Base-by-base conservation (phyloP, 2,888 invertebrate species). In the Eilema caniola region DNA sequence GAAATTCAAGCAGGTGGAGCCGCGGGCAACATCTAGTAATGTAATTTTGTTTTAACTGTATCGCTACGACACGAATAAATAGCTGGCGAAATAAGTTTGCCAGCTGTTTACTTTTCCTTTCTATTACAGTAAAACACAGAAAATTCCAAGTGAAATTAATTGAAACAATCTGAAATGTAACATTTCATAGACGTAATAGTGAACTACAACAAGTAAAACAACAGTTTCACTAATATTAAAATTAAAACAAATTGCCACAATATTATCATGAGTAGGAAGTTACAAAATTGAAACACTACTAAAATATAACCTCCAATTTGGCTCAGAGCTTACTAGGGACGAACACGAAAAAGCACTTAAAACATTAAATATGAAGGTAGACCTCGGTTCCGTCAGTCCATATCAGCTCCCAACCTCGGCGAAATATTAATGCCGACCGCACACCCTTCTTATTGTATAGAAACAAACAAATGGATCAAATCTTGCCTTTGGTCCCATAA, bases 341-440 rank as follows among this genome's bases (percentile, higher is more conserved):
- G 74, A 85, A 92, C 93, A 92, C 81, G 89, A 88, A 89, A 93
- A 89, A 88, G 88, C 93, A 92, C 93, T 93, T 90, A 88, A 88
- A 88, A 88, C 89, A 92, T 93, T 92, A 92, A 93, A 92, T 92
- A 93, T 93, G 90, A 84, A 93, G 85, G 86, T 75, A 81, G 75
- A 77, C 77, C 84, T 85, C 78, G 77, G 78, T 81, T 77, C 79
- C 74, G 82, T 80, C 84, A 75, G 84, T 85, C 89, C 85, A 88
- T 88, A 90, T 89, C 83, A 83, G 75, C 74, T 78, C 74, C 59
- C 76, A 76, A 81, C 66, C 72, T 70, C 71, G 57, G 71, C 76
- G 57, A 84, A 89, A 89, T 89, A 87, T 88, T 87, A 85, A 87
- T 85, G 82, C 62, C 74, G 74, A 72, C 74, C 73, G 77, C 61